These are phyloP conservation scores for Pseudomyrmex flavicornis DNA, from an alignment of 1,140 invertebrate genomes.

Conservation along the genomic window DNA sequence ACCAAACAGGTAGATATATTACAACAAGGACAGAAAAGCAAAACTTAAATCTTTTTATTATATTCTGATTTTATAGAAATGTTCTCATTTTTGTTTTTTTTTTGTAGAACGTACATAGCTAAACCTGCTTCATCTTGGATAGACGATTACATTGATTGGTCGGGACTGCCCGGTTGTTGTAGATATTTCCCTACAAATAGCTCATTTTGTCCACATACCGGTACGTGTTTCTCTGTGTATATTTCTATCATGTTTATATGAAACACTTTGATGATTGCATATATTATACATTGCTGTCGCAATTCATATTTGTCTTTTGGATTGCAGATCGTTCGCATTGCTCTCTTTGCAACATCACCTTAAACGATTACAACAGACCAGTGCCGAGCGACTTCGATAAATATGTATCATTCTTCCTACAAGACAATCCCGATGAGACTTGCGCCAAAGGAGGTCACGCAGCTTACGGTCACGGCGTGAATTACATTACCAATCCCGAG, in stretches of 20 bases:
- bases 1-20: constrained; percentile 86
- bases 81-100: constrained; percentile 32
- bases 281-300: constrained; percentile 66
- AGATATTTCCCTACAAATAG: constrained; percentile 86
- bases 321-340: constrained; percentile 71
- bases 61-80: constrained; percentile 25
- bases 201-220: constrained; percentile 89
- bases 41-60: neutral
- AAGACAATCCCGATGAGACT: constrained; percentile 93
- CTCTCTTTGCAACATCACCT: constrained; percentile 84
- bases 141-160: constrained; percentile 98
- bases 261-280: neutral
- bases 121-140: constrained; percentile 97
- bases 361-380: constrained; percentile 86
- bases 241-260: constrained; percentile 27
- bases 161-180: constrained; percentile 86
- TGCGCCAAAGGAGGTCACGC: constrained; percentile 96
- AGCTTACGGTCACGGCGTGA: constrained; percentile 91
- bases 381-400: constrained; percentile 89
- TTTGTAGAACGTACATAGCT: constrained; percentile 92
- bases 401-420: constrained; percentile 95
- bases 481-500: constrained; percentile 84
- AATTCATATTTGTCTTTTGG: constrained; percentile 13
- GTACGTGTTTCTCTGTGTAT: constrained; percentile 70
- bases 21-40: neutral